These are phyloP conservation scores for Maniola jurtina DNA, from an alignment of 1,140 invertebrate species.

Conservation along the genomic window DNA sequence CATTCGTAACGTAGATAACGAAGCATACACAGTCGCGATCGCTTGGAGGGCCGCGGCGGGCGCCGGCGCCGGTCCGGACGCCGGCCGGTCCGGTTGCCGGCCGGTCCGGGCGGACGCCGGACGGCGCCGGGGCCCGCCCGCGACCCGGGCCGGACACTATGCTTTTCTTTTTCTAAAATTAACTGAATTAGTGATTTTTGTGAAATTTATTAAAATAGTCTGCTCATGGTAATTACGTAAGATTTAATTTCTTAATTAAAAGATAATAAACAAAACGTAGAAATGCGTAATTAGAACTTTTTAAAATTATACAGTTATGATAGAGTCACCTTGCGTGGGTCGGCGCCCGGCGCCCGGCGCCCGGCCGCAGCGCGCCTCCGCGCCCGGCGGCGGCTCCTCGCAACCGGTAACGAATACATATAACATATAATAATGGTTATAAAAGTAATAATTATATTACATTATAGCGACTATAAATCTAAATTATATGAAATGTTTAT, in stretches of 20 bases:
- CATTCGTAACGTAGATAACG: constrained; percentile 72
- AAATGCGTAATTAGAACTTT: constrained; percentile 78
- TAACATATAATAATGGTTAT: constrained; percentile 77
- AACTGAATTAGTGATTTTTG: constrained; percentile 72
- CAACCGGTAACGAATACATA: constrained; percentile 76
- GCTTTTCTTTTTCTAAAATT: constrained; percentile 74
- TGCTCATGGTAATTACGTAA: constrained; percentile 76
- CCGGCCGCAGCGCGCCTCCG: constrained; percentile 24
- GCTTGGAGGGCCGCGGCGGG: constrained; percentile 45
- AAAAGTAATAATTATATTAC: constrained; percentile 75
- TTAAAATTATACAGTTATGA: constrained; percentile 79
- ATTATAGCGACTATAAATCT: constrained; percentile 78
- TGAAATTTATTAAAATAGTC: constrained; percentile 76
- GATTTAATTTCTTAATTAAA: constrained; percentile 79
- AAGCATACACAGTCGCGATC: constrained; percentile 64
- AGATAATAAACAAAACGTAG: constrained; percentile 77
- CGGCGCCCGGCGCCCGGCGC: constrained; percentile 47
- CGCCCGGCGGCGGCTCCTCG: constrained; percentile 53
- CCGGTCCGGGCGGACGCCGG: constrained; percentile 16
- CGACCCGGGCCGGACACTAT: constrained; percentile 46
- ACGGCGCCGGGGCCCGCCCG: constrained; percentile 24
- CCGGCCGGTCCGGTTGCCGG: constrained; percentile 19
- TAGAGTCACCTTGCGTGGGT: constrained; percentile 67
- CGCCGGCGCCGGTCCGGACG: constrained; percentile 26
- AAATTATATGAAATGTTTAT: constrained; percentile 79